These are phyloP conservation scores for Cavia porcellus DNA, from an alignment of 2,113 vertebrate species.

Conservation along the genomic window DNA sequence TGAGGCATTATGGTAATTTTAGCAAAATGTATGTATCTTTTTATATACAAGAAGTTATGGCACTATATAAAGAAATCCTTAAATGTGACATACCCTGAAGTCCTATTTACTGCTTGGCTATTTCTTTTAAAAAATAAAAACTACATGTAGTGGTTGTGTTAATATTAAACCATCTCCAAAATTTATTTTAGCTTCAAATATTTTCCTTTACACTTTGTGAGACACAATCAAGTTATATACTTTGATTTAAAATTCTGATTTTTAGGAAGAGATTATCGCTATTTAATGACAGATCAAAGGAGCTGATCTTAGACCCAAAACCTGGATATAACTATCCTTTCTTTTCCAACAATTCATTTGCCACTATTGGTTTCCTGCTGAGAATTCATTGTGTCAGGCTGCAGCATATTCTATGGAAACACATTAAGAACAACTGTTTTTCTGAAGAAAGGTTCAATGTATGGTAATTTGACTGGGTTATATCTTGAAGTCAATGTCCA, in stretches of 20 bases:
- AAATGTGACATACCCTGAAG: constrained; percentile 65
- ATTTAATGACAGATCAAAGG: constrained; percentile 12
- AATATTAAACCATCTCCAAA: constrained; percentile 32
- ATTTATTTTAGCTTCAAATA: constrained; percentile 8
- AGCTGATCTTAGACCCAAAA: not conserved
- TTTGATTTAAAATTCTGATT: constrained; percentile 46
- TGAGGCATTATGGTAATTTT: constrained; percentile 71
- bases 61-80: constrained; percentile 75
- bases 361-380: not conserved
- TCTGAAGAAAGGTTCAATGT: not conserved
- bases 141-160: not conserved
- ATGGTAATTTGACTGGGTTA: not conserved
- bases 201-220: constrained; percentile 29
- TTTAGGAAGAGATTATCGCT: not conserved
- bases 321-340: not conserved
- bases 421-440: constrained; percentile 17
- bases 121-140: constrained; percentile 64
- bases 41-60: constrained; percentile 71
- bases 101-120: constrained; percentile 72
- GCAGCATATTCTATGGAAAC: not conserved
- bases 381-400: not conserved
- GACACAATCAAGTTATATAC: not conserved
- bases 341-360: not conserved
- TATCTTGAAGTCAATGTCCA: constrained; percentile 1
- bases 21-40: constrained; percentile 73